Conservation (phyloP, 2,113 vertebrate species). For the Gallinago jamesoni region DNA sequence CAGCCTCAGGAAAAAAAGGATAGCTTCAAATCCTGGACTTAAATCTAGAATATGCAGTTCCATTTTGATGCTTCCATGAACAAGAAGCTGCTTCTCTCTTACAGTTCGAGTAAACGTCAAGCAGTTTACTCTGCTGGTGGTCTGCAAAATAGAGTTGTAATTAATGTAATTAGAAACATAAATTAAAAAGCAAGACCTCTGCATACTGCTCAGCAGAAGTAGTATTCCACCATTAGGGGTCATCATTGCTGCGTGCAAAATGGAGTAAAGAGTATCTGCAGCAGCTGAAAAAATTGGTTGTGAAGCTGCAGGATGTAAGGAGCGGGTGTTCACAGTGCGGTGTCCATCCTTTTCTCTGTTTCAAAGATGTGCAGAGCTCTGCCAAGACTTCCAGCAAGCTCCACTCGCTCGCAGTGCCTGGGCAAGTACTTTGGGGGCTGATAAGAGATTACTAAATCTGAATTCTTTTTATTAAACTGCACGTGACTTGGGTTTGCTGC, state of each 20-base stretch:
- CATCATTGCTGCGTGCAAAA: conserved; percentile 13
- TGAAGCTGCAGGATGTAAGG: neutral
- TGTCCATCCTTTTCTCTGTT: neutral
- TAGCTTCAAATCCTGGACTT: neutral
- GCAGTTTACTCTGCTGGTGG: neutral
- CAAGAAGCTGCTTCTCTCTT: neutral
- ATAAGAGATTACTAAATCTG: neutral
- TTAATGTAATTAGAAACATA: neutral
- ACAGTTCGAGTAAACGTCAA: neutral
- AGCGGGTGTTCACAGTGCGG: fast-evolving
- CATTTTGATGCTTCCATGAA: neutral
- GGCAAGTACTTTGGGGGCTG: neutral
- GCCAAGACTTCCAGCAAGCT: neutral
- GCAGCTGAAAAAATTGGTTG: neutral
- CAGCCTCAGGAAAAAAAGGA: neutral
- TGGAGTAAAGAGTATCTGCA: neutral
- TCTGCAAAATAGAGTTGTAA: neutral
- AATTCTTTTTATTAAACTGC: neutral
- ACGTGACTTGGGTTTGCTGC: neutral
- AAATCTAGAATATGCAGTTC: neutral
- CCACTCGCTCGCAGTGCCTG: neutral
- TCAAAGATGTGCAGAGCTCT: neutral
- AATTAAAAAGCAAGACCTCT: neutral
- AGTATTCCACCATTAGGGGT: conserved; percentile 51
- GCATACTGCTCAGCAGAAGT: neutral